These are phyloP conservation scores for Metallyticus violacea DNA, from an alignment of 2,888 invertebrate genomes.

Conservation along the genomic window DNA sequence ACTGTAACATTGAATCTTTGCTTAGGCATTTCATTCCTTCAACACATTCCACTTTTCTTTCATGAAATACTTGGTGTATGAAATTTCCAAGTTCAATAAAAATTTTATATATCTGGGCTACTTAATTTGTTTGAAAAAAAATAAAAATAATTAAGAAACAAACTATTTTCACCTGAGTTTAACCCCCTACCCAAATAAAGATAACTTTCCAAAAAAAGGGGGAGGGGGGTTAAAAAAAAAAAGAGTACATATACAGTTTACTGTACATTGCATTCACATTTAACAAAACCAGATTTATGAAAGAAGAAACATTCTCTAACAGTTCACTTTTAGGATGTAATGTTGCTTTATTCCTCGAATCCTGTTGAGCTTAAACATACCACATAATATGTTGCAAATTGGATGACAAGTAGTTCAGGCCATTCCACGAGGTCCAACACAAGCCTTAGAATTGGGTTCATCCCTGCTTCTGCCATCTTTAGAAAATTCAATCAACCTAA, in stretches of 20 bases:
- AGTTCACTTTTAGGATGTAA: not conserved
- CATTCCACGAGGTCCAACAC: not conserved
- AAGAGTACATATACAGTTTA: not conserved
- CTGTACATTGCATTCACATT: not conserved
- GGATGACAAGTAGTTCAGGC: not conserved
- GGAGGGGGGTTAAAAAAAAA: not conserved
- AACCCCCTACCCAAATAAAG: not conserved
- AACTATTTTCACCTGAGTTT: not conserved
- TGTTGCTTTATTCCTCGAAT: not conserved
- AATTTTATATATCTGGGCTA: too few relatives aligned
- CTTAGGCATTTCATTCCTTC: too few relatives aligned
- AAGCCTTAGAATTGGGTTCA: not conserved
- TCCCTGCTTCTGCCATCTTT: not conserved
- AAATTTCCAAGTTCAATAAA: too few relatives aligned
- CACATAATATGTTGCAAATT: not conserved
- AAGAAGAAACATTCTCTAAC: not conserved
- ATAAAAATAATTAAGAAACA: not conserved
- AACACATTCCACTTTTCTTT: too few relatives aligned
- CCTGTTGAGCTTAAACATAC: not conserved
- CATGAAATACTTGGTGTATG: too few relatives aligned
- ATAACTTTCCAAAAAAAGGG: not conserved
- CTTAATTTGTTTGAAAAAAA: not conserved
- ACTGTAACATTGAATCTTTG: too few relatives aligned
- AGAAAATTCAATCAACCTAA: conserved; percentile 9
- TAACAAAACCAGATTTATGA: not conserved